Evolutionary conservation across 2,888 invertebrate genomes (phyloP).

Genomic region (Cacoxenus indagator): DNA sequence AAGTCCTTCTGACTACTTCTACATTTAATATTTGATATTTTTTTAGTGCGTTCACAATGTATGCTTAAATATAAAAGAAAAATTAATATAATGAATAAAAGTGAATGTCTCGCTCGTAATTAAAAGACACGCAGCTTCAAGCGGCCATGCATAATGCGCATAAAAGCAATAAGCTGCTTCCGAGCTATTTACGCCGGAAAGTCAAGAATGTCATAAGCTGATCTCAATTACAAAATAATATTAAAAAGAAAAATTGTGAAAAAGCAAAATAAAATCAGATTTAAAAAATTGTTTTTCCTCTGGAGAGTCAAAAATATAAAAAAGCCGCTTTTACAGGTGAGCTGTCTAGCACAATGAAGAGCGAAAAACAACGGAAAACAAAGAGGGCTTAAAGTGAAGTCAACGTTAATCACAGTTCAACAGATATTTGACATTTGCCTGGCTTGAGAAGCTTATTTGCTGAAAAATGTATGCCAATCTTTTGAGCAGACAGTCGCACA

Average conservation of each 20-base stretch:
- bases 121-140: background rate
- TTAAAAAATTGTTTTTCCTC: background rate
- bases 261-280: background rate
- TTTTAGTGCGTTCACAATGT: no score
- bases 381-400: constrained; percentile 39
- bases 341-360: constrained; percentile 27
- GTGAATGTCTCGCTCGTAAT: background rate
- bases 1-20: no score
- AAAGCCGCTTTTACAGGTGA: constrained; percentile 47
- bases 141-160: background rate
- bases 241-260: background rate
- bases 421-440: constrained; percentile 62
- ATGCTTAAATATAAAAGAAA: no score
- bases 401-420: constrained; percentile 65
- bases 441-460: constrained; percentile 27
- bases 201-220: background rate
- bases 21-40: no score
- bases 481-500: background rate
- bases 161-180: background rate
- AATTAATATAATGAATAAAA: background rate
- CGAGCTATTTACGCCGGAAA: background rate
- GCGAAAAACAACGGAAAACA: background rate
- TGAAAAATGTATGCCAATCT: background rate
- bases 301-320: background rate
- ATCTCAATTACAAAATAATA: background rate